Conservation (phyloP, 1,140 invertebrate genomes). For the Phenacoccus solenopsis region DNA sequence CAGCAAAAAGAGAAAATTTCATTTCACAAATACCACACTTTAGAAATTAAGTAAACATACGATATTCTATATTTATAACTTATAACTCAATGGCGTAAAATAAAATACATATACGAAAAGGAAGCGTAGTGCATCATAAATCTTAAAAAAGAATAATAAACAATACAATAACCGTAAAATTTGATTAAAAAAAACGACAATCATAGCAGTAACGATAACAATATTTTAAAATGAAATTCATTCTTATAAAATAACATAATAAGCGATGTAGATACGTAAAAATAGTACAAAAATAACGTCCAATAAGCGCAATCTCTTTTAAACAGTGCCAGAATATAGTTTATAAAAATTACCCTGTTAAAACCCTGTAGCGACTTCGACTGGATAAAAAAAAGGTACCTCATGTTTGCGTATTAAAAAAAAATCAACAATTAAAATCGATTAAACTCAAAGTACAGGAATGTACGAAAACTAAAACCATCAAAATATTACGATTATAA, state of each 20-base stretch:
- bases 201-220: not conserved
- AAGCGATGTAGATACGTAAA: no score
- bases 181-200: conserved; percentile 1
- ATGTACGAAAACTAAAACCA: no score
- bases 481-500: no score
- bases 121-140: conserved; percentile 5
- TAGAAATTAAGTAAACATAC: no score
- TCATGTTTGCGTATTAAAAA: no score
- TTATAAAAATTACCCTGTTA: not conserved
- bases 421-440: no score
- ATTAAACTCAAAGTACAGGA: no score
- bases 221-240: not conserved
- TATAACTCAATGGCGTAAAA: no score
- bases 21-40: no score
- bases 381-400: no score
- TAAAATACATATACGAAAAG: not conserved
- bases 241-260: not conserved
- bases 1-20: no score
- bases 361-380: not conserved
- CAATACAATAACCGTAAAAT: not conserved
- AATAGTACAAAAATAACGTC: not conserved
- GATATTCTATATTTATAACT: no score
- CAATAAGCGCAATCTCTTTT: not conserved
- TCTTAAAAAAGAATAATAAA: not conserved
- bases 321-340: not conserved